Base-by-base conservation (phyloP, 2,888 invertebrate genomes). In the Cataglyphis cursor region DNA sequence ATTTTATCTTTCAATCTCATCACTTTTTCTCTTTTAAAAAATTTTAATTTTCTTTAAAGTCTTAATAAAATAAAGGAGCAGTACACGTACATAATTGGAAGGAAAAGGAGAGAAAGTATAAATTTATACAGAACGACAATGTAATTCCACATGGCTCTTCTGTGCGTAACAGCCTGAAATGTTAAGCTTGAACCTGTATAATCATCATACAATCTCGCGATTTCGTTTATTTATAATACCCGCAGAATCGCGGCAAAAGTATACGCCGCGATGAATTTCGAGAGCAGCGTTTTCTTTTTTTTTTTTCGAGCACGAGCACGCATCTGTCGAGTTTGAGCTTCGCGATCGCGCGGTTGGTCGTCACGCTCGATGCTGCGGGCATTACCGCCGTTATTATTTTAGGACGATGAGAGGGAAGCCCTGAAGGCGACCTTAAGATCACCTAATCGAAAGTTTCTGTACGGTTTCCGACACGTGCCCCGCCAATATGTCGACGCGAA, bases 191-290 rank as follows among this genome's bases (percentile, higher is more conserved):
- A 85, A 88, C 91, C 90, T 91, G 92, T 92, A 92, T 6, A 31
- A 31, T 93, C 92, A 92, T 93, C 92, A 88, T 87, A 82, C 85
- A 83, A 81, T 81, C 88, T 88, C 88, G 86, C 86, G 89, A 91
- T 91, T 92, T 91, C 92, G 89, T 89, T 91, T 91, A 92, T 93
- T 93, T 93, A 92, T 93, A 92, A 91, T 90, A 88, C 90, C 89
- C 91, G 90, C 88, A 87, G 89, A 86, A 88, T 85, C 88, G 84
- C 82, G 61, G 73, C 86, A 84, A 75, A 84, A 83, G 76, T 68
- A 85, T 6, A 84, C 12, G 44, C 70, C 44, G 35, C 87, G 86
- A 89, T 89, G 89, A 91, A 90, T 90, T 90, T 91, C 86, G 80
- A 85, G 88, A 81, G 80, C 57, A 66, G 54, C 80, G 57, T n/a